phyloP scores from a whole-genome alignment of 2,888 invertebrate genomes.

The Drosophila merina region DNA sequence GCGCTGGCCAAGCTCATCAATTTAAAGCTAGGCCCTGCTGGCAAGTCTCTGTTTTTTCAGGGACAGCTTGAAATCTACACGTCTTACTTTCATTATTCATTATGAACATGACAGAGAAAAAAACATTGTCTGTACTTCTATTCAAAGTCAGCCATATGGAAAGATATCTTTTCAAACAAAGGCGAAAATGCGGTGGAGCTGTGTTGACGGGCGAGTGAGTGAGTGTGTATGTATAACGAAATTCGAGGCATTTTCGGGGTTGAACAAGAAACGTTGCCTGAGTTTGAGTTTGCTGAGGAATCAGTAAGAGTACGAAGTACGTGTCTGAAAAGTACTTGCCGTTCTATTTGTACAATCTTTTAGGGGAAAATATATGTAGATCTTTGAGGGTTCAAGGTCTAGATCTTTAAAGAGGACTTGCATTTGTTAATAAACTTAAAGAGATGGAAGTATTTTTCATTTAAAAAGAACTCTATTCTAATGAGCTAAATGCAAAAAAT shows the following conservation, averaged over 20 bases:
- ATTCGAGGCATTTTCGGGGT: conserved; percentile 61
- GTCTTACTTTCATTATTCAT: conserved; percentile 59
- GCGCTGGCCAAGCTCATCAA: conserved; percentile 1
- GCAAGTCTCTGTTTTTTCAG: conserved; percentile 6
- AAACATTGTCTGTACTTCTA: conserved; percentile 60
- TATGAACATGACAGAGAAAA: conserved; percentile 62
- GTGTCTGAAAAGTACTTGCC: background rate
- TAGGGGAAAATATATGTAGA: background rate
- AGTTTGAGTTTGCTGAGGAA: conserved; percentile 4
- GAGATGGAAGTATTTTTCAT: background rate
- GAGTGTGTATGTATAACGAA: conserved; percentile 47
- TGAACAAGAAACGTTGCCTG: conserved; percentile 12
- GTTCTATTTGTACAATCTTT: background rate
- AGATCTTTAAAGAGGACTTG: background rate
- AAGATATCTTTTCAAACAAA: conserved; percentile 69
- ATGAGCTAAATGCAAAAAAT: too few species aligned
- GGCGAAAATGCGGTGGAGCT: conserved; percentile 48
- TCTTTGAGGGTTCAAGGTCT: background rate
- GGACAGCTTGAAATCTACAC: conserved; percentile 8
- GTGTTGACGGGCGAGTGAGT: conserved; percentile 24
- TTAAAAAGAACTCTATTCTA: background rate
- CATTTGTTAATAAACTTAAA: too few species aligned
- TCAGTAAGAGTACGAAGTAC: background rate
- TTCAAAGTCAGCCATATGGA: conserved; percentile 74
- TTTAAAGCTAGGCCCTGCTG: conserved; percentile 2